Evolutionary conservation across 2,888 invertebrate species (phyloP).

Genomic region (Acanthoscelides obtectus): DNA sequence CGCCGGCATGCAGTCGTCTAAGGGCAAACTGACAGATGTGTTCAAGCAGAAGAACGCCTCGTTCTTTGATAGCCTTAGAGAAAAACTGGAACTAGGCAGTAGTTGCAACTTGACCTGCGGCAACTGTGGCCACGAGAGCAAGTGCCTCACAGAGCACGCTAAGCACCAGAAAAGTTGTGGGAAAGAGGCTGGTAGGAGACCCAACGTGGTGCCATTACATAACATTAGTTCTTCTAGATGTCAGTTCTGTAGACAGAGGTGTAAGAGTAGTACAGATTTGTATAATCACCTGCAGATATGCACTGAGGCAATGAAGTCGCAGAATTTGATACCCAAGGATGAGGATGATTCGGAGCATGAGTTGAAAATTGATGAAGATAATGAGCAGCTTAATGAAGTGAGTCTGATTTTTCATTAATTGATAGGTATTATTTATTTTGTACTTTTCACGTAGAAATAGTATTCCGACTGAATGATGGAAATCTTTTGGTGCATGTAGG

Average conservation of each 20-base stretch:
- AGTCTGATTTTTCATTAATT: slow-evolving; percentile 6
- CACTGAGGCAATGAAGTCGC: slow-evolving; percentile 50
- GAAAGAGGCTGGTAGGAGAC: slow-evolving; percentile 32
- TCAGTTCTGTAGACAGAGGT: slow-evolving; percentile 80
- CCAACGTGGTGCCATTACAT: slow-evolving; percentile 41
- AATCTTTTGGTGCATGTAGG: no score
- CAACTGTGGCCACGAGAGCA: slow-evolving; percentile 71
- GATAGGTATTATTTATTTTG: no score
- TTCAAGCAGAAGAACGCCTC: slow-evolving; percentile 67
- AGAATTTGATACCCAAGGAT: slow-evolving; percentile 33
- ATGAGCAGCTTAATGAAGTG: slow-evolving; percentile 25
- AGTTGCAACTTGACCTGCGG: slow-evolving; percentile 64
- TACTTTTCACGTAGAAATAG: no score
- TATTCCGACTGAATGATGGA: no score
- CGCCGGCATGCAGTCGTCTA: slow-evolving; percentile 24
- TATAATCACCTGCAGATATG: slow-evolving; percentile 72
- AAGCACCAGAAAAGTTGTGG: slow-evolving; percentile 71
- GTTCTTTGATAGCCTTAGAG: slow-evolving; percentile 78
- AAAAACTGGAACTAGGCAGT: slow-evolving; percentile 62
- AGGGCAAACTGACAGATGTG: slow-evolving; percentile 25
- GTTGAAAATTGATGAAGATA: slow-evolving; percentile 28
- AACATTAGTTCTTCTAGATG: slow-evolving; percentile 70
- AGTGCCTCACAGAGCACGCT: slow-evolving; percentile 75
- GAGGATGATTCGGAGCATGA: slow-evolving; percentile 33
- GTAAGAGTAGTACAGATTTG: slow-evolving; percentile 78